A percentile compares a stretch with the other conserved stretches of the same genome.
Conservation (phyloP, 2,113 vertebrate genomes). For the Tragelaphus scriptus region DNA sequence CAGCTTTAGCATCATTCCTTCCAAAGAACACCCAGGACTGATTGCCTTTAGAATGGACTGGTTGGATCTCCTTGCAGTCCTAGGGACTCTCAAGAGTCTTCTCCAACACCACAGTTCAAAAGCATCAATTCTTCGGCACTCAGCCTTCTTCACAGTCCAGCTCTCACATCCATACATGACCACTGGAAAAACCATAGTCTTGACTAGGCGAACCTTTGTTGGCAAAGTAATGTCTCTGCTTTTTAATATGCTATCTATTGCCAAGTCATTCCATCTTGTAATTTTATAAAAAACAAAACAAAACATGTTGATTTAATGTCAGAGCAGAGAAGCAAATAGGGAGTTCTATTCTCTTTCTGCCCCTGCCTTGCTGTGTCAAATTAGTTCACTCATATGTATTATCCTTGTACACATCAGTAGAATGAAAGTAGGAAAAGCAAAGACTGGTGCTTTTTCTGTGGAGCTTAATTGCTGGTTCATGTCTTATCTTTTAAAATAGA, state of each 20-base stretch:
- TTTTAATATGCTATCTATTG: too few species aligned
- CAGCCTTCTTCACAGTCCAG: too few species aligned
- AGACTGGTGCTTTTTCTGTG: not conserved
- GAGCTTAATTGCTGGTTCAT: not conserved
- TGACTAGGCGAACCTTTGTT: too few species aligned
- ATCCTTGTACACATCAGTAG: not conserved
- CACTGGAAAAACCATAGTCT: too few species aligned
- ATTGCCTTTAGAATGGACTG: too few species aligned
- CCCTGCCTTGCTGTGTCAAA: not conserved
- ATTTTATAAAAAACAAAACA: constrained; percentile 5
- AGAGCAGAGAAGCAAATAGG: not conserved
- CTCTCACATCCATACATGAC: too few species aligned
- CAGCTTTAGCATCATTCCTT: too few species aligned
- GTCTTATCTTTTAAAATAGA: not conserved
- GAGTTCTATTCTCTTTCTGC: not conserved
- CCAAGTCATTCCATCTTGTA: not conserved
- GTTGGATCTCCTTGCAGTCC: too few species aligned
- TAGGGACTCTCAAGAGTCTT: too few species aligned
- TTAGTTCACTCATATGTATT: not conserved
- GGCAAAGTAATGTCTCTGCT: too few species aligned
- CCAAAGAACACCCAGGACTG: fast-evolving
- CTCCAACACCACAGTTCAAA: too few species aligned
- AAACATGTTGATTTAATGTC: not conserved
- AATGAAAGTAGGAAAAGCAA: not conserved
- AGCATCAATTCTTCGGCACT: too few species aligned